phyloP scores from a whole-genome alignment of 1,140 invertebrate species.

The Octopus sinensis region DNA sequence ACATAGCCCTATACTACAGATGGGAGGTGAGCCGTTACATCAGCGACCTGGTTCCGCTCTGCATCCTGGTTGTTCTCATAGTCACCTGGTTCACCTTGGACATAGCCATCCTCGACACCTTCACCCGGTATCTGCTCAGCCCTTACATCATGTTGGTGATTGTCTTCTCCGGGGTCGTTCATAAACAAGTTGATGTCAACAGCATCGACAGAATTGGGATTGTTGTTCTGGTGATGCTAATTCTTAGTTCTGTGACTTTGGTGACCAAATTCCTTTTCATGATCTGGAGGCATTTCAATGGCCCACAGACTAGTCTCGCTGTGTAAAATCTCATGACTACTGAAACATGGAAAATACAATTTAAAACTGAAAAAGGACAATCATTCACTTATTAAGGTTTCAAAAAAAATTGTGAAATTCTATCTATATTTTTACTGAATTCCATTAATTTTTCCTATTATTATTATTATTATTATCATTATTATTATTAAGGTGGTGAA shows the following conservation, averaged over 20 bases:
- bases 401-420: no score
- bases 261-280: slow-evolving; percentile 24
- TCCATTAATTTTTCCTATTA: no score
- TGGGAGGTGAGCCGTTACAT: slow-evolving; percentile 10
- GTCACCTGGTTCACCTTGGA: slow-evolving; percentile 27
- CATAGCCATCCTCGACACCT: slow-evolving; percentile 31
- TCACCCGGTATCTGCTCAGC: slow-evolving; percentile 30
- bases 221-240: slow-evolving; percentile 22
- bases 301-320: not conserved
- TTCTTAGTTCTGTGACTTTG: slow-evolving; percentile 10
- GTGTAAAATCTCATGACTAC: not conserved
- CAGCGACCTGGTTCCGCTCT: slow-evolving; percentile 21
- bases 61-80: slow-evolving; percentile 20
- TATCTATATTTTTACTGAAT: no score
- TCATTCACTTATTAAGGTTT: no score
- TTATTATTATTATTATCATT: no score
- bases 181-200: slow-evolving; percentile 23
- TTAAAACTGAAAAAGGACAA: no score
- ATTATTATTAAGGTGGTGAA: no score
- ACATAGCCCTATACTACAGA: slow-evolving; percentile 32
- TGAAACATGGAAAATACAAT: no score
- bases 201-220: slow-evolving; percentile 20
- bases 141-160: slow-evolving; percentile 34
- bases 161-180: slow-evolving; percentile 28
- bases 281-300: slow-evolving; percentile 20